A percentile compares a stretch with the other conserved stretches of the same genome.
phyloP scores from a whole-genome alignment of 2,888 invertebrate genomes.

The Pyrrhosoma nymphula region DNA sequence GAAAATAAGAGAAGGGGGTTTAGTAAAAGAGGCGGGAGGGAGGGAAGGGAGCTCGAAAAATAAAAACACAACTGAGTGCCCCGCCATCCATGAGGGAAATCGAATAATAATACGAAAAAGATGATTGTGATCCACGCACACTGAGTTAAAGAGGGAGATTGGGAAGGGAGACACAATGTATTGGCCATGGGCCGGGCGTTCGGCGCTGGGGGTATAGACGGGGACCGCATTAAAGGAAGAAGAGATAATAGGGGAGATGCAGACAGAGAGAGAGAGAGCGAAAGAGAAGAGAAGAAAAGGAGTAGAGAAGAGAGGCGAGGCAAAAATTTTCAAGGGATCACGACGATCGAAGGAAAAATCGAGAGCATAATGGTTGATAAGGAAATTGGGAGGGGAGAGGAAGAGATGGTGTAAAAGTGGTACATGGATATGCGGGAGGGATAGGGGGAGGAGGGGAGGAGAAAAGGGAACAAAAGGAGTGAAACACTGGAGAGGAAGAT shows the following conservation, averaged over 20 bases:
- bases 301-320: not conserved
- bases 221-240: not conserved
- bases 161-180: not conserved
- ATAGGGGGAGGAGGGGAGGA: conserved; percentile 15
- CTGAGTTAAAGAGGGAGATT: not conserved
- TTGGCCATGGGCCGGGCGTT: not conserved
- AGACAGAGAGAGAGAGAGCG: not conserved
- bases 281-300: not conserved
- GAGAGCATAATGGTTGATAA: not conserved
- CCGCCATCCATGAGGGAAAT: not conserved
- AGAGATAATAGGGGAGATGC: not conserved
- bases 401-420: not conserved
- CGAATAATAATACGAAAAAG: conserved; percentile 13
- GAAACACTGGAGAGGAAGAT: not conserved
- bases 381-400: not conserved
- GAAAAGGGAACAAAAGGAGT: not conserved
- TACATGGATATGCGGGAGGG: not conserved
- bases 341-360: not conserved
- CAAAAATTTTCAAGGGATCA: not conserved
- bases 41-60: not conserved
- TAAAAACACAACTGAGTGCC: not conserved
- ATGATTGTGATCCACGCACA: not conserved
- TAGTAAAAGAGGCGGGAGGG: too few relatives aligned
- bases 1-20: not conserved
- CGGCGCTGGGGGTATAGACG: not conserved